Conservation (phyloP, 2,797 vertebrate species). For the Anabas testudineus region DNA sequence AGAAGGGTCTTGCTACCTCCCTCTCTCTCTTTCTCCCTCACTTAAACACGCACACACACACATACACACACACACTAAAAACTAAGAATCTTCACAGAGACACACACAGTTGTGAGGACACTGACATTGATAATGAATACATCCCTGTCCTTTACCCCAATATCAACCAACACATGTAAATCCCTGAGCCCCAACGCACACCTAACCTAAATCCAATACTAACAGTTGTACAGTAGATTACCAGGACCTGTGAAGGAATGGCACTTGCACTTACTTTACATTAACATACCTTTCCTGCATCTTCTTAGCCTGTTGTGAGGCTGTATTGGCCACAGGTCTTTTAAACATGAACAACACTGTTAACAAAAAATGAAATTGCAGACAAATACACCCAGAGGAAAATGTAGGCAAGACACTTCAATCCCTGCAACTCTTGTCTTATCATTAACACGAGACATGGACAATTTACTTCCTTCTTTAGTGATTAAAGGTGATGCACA, state of each 20-base stretch:
- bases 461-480: slow-evolving; percentile 12
- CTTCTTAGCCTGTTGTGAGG: slow-evolving; percentile 42
- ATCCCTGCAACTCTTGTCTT: slow-evolving; percentile 28
- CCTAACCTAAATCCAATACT: too few species aligned
- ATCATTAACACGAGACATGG: slow-evolving; percentile 60
- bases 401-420: slow-evolving; percentile 45
- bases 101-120: too few species aligned
- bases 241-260: slow-evolving; percentile 11
- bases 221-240: too few species aligned
- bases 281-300: slow-evolving; percentile 30
- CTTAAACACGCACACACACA: slow-evolving; percentile 1
- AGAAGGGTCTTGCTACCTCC: slow-evolving; percentile 1
- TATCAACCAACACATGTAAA: neutral
- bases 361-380: slow-evolving; percentile 46
- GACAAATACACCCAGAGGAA: slow-evolving; percentile 40
- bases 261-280: slow-evolving; percentile 37
- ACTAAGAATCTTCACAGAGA: too few species aligned
- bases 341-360: slow-evolving; percentile 47
- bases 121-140: too few species aligned
- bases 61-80: neutral
- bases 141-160: too few species aligned
- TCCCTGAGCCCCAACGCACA: neutral
- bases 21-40: neutral
- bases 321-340: slow-evolving; percentile 47
- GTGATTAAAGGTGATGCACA: slow-evolving; percentile 59